Evolutionary conservation across 1,140 invertebrate species (phyloP).

Genomic region (Wiebesia pumilae): DNA sequence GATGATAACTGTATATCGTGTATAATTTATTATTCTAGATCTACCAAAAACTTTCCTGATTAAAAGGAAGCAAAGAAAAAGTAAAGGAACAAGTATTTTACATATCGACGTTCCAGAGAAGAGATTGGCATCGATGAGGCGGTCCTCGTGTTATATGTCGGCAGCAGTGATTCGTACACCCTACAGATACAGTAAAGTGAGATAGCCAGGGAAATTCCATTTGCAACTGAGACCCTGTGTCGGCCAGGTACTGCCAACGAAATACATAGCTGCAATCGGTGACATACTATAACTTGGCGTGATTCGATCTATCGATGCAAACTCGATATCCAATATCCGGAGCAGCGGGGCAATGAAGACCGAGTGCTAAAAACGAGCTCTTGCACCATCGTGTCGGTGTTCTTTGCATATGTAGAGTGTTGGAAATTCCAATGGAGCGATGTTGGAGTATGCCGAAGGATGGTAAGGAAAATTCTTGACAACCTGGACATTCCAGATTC

Average conservation of each 20-base stretch:
- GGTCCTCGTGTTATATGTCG: not conserved
- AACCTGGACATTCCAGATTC: not conserved
- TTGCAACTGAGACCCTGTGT: conserved; percentile 7
- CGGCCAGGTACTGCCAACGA: not conserved
- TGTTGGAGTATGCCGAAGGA: not conserved
- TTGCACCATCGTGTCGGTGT: not conserved
- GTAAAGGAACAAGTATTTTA: not conserved
- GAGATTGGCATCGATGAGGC: not conserved
- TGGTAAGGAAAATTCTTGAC: not conserved
- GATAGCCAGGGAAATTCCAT: conserved; percentile 25
- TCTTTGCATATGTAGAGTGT: not conserved
- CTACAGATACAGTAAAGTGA: not conserved
- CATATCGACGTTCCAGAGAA: not conserved
- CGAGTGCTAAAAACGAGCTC: not conserved
- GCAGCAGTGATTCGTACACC: not conserved
- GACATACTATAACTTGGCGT: conserved; percentile 21
- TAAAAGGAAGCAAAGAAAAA: not conserved
- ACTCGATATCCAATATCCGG: conserved; percentile 50
- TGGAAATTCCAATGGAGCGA: not conserved
- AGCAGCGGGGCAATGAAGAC: not conserved
- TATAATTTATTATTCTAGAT: not conserved
- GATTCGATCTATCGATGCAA: conserved; percentile 46
- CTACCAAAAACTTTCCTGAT: not conserved
- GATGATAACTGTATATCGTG: too few species aligned
- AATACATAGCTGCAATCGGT: not conserved